Evolutionary conservation across 1,140 invertebrate genomes (phyloP).

Genomic region (Probaryconus sp.): DNA sequence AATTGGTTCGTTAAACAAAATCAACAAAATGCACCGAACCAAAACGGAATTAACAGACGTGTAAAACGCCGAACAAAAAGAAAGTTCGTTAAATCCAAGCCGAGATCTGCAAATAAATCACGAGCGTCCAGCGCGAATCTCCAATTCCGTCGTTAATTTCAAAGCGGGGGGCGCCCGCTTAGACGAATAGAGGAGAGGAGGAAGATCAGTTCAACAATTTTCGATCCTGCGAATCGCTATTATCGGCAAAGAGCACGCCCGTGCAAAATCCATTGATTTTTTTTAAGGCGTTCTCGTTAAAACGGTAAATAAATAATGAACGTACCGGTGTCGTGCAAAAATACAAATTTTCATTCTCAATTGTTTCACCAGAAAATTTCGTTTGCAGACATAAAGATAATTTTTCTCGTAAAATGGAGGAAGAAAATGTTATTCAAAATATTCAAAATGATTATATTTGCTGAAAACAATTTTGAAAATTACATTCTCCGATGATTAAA

Average conservation of each 20-base stretch:
- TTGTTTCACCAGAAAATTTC: no score
- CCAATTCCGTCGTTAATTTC: constrained; percentile 54
- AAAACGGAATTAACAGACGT: constrained; percentile 37
- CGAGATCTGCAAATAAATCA: constrained; percentile 55
- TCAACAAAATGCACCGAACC: constrained; percentile 13
- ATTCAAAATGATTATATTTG: no score
- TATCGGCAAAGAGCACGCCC: constrained; percentile 37
- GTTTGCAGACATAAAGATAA: no score
- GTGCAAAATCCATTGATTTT: constrained; percentile 43
- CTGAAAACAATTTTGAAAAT: no score
- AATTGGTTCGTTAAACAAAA: constrained; percentile 46
- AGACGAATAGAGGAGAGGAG: constrained; percentile 41
- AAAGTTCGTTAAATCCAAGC: constrained; percentile 36
- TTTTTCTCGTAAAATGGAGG: no score
- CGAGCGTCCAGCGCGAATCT: constrained; percentile 35
- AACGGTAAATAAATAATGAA: constrained; percentile 67
- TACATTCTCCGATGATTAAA: no score
- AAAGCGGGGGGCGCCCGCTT: constrained; percentile 10
- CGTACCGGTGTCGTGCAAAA: constrained; percentile 32
- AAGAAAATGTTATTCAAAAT: no score
- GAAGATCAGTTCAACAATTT: constrained; percentile 49
- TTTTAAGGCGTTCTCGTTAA: constrained; percentile 61
- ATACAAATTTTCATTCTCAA: no score
- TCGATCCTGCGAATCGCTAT: constrained; percentile 53
- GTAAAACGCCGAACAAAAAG: constrained; percentile 33